phyloP scores from a whole-genome alignment of 2,113 vertebrate genomes.

The Syngnathus typhle region DNA sequence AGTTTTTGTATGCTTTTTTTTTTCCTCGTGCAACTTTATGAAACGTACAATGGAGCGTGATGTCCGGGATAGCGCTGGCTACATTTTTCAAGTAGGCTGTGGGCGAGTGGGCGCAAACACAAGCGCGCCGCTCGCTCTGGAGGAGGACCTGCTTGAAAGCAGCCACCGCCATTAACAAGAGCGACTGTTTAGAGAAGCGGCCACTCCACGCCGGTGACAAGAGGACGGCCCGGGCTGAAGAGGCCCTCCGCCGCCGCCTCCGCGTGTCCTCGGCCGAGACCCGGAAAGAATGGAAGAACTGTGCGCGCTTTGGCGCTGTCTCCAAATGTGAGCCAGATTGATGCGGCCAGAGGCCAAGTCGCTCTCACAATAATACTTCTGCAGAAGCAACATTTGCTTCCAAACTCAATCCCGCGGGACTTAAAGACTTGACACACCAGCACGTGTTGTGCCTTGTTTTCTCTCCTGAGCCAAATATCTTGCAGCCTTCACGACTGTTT shows the following conservation, averaged over 20 bases:
- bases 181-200: constrained; percentile 37
- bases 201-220: constrained; percentile 42
- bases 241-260: constrained; percentile 57
- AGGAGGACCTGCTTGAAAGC: not conserved
- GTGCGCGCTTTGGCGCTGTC: constrained; percentile 21
- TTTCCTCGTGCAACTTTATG: too few species aligned
- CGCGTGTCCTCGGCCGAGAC: constrained; percentile 34
- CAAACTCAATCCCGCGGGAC: constrained; percentile 27
- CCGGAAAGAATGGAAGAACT: constrained; percentile 21
- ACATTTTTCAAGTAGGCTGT: not conserved
- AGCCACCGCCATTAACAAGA: constrained; percentile 21
- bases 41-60: not conserved
- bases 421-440: constrained; percentile 66
- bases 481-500: constrained; percentile 78
- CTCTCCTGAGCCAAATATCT: constrained; percentile 50
- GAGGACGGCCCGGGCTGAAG: constrained; percentile 41
- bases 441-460: constrained; percentile 72
- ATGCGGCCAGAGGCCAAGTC: constrained; percentile 21
- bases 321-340: constrained; percentile 37
- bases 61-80: not conserved
- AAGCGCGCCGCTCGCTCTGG: not conserved
- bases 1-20: too few species aligned
- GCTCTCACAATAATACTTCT: constrained; percentile 35
- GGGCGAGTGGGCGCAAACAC: not conserved
- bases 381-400: constrained; percentile 50